A percentile compares a stretch with the other conserved stretches of the same genome.
Conservation (phyloP, 2,888 invertebrate genomes). For the Acrobasis repandana region DNA sequence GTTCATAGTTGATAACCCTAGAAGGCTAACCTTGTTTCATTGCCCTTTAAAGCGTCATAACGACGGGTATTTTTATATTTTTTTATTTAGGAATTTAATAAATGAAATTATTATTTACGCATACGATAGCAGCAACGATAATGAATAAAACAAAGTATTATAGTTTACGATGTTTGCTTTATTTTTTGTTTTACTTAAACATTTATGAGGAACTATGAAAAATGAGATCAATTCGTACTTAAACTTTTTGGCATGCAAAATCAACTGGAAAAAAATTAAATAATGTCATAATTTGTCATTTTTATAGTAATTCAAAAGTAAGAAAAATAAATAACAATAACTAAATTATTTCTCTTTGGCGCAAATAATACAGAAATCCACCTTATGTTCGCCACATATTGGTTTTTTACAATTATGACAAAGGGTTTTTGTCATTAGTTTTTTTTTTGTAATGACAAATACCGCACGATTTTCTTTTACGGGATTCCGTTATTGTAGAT, state of each 20-base stretch:
- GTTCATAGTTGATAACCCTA: no score
- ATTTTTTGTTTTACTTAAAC: slow-evolving; percentile 4
- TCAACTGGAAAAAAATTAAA: slow-evolving; percentile 2
- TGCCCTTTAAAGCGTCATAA: no score
- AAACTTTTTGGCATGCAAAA: slow-evolving; percentile 1
- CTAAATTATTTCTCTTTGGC: not conserved
- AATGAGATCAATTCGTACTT: not conserved
- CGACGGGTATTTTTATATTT: not conserved
- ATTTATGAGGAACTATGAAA: not conserved
- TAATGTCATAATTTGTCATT: not conserved
- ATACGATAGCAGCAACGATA: slow-evolving; percentile 4
- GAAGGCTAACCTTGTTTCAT: no score
- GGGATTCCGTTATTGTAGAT: slow-evolving; percentile 4
- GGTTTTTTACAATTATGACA: not conserved
- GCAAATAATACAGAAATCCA: not conserved
- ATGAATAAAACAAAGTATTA: slow-evolving; percentile 3
- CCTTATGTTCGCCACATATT: not conserved
- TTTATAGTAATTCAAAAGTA: not conserved
- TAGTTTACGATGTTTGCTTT: not conserved
- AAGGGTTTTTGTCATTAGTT: no score
- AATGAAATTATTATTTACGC: not conserved
- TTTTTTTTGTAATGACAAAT: slow-evolving; percentile 1
- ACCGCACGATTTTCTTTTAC: slow-evolving; percentile 1
- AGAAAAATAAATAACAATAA: not conserved
- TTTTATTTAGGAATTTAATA: not conserved